These are phyloP conservation scores for Leptinotarsa defecta DNA, from an alignment of 1,140 invertebrate genomes.

Conservation along the genomic window DNA sequence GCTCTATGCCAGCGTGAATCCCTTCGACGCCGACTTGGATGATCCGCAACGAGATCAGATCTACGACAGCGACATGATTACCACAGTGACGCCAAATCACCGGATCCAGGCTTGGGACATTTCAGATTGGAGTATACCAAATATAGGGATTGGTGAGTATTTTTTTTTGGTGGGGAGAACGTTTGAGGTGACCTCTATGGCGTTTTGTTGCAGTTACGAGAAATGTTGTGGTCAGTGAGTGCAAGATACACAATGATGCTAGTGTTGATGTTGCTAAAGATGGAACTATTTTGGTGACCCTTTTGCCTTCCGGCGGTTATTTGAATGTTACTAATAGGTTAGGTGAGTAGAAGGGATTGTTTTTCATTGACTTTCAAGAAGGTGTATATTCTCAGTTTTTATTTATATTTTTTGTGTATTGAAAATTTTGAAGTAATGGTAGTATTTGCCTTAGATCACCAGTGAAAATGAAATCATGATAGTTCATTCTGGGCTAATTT, in stretches of 20 bases:
- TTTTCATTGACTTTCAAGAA: too few relatives aligned
- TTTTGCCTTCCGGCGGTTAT: conserved; percentile 68
- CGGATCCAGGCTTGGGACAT: conserved; percentile 86
- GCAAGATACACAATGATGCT: conserved; percentile 86
- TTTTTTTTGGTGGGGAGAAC: conserved; percentile 7
- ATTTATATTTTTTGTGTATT: neutral
- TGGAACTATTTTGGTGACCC: conserved; percentile 75
- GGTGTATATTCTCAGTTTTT: neutral
- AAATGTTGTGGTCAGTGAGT: conserved; percentile 80
- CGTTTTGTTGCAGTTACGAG: conserved; percentile 63
- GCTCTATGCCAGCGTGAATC: conserved; percentile 52
- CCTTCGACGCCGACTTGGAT: conserved; percentile 55
- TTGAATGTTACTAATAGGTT: conserved; percentile 68
- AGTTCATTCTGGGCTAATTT: too few relatives aligned
- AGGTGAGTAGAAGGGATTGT: conserved; percentile 59
- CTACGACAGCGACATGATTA: conserved; percentile 53
- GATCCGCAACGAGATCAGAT: conserved; percentile 53
- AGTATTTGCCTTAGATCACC: too few relatives aligned
- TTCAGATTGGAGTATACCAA: conserved; percentile 69
- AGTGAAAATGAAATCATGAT: too few relatives aligned
- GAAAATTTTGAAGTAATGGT: too few relatives aligned
- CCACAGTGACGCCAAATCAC: conserved; percentile 63
- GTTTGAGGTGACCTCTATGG: too few relatives aligned
- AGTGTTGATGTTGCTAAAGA: conserved; percentile 84
- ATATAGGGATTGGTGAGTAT: conserved; percentile 73